Evolutionary conservation across 2,113 vertebrate genomes (phyloP), one percentile per base, ranked within the genome.

Genomic region (Ciconia stormi): DNA sequence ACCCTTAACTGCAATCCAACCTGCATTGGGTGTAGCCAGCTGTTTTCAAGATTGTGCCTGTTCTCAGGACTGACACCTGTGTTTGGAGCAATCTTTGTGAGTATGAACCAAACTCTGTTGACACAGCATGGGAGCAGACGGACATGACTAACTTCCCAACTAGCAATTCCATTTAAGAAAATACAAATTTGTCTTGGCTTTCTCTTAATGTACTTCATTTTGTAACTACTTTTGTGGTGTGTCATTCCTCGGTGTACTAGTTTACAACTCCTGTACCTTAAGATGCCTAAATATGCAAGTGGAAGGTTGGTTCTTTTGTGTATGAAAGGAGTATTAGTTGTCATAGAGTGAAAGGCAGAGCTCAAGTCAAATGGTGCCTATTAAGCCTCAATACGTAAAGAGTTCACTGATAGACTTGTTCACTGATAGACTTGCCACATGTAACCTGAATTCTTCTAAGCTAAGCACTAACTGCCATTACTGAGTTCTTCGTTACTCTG

Each of bases 81-180:
- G 10, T 73, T 36, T 27, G 7, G 25, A 62, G 14, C 21, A 44
- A 1, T 29, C 50, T 67, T 42, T 16, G 1, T 5, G 18, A 62
- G 6, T 16, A 21, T 12, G 22, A 85, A 42, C 11, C 19, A 30
- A 15, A 26, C 8, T 34, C 25, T 23, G 1, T n/a, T 0, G 0
- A n/a, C 30, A 36, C 7, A 50, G 7, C 18, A 30, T 4, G 38
- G 42, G 22, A 82, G 72, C 32, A 82, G 36, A 56, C 9, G 70
- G 50, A 47, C 19, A 9, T 9, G 7, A 55, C 19, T 29, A 17
- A 69, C 13, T 58, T 78, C 30, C 49, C 74, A 46, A 40, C 4
- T 25, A 65, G 15, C 40, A 90, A 13, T 30, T 78, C 40, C 23
- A 23, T 50, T 55, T 44, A 27, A 65, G 40, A 46, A 94, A 66